A percentile compares a stretch with the other conserved stretches of the same genome.
Evolutionary conservation across 2,888 invertebrate genomes (phyloP).

Genomic region (Eupithecia subfuscata): DNA sequence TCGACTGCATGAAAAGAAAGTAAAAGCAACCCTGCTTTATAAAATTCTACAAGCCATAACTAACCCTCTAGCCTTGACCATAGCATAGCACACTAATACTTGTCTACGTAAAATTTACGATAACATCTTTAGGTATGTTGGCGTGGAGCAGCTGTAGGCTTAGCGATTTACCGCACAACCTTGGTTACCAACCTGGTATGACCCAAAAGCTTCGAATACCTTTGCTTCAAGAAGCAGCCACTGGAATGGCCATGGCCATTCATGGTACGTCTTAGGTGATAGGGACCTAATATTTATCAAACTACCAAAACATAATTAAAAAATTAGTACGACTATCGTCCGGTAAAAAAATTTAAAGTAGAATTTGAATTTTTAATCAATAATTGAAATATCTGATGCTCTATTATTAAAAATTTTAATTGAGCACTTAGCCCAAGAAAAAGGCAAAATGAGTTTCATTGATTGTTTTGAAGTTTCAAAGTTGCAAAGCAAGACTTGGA

Average conservation of each 20-base stretch:
- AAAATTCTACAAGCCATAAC: neutral
- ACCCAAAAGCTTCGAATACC: conserved; percentile 2
- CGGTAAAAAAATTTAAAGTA: neutral
- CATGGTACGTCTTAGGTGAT: neutral
- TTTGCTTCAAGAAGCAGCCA: neutral
- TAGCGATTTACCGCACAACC: conserved; percentile 24
- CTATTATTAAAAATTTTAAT: neutral
- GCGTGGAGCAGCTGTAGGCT: neutral
- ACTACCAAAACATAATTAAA: neutral
- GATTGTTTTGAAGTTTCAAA: neutral
- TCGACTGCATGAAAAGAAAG: neutral
- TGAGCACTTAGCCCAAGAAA: neutral
- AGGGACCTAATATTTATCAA: neutral
- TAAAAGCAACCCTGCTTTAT: neutral
- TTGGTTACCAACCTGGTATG: conserved; percentile 20
- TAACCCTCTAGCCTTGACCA: conserved; percentile 19
- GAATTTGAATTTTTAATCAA: neutral
- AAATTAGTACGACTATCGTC: too few relatives aligned
- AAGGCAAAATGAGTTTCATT: neutral
- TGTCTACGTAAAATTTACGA: conserved; percentile 34
- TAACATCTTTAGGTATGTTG: conserved; percentile 35
- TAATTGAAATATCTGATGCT: neutral
- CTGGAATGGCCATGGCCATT: neutral
- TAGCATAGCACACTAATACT: conserved; percentile 10
- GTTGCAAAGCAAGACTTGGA: too few relatives aligned